Base-by-base conservation (phyloP, 64 coral and sea anemone genomes). In the Anthopleura sola region DNA sequence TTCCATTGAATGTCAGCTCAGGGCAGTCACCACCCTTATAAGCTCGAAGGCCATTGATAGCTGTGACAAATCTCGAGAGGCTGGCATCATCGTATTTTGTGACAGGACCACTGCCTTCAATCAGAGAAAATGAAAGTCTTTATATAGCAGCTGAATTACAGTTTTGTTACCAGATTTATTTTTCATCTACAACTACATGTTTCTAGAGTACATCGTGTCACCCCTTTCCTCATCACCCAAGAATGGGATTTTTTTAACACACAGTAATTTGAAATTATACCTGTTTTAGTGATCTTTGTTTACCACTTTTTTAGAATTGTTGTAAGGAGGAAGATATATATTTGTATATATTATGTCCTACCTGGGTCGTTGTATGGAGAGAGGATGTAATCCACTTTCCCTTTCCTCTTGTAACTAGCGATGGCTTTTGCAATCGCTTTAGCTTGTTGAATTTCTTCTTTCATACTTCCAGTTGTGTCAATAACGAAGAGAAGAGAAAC, bases 301-400 rank as follows among this genome's bases (percentile, higher is more conserved):
- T n/a, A n/a, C n/a, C n/a, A n/a, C n/a, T 48, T 48, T 62, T 9
- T 9, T 26, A 7, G 24, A 8, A 26, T 9, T 9, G n/a, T n/a
- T 23, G 21, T 6, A n/a, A 11, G n/a, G n/a, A 23, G 21, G n/a
- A n/a, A 62, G 0, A 26, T 15, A 49, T 14, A 34, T 34, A 48
- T 33, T 2, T 3, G n/a, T 75, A 18, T 18, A 40, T 24, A 29
- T 20, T 23, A 39, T 23, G 29, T 0, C 32, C 14, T 60, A 90
- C 88, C 33, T 78, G 83, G 83, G 62, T 90, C 83, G 39, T 86
- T 90, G 38, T 85, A 90, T 5, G 88, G 88, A 17, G 88, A 90
- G 15, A 90, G 83, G 26, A 90, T 85, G 54, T 90, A 90, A n/a
- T 90, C 83, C 12, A 90, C 88, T 44, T 90, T 90, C 13, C 88